Evolutionary conservation across 2,797 vertebrate genomes (phyloP), one percentile per base, ranked within the genome.

Genomic region (Clarias fuscus): DNA sequence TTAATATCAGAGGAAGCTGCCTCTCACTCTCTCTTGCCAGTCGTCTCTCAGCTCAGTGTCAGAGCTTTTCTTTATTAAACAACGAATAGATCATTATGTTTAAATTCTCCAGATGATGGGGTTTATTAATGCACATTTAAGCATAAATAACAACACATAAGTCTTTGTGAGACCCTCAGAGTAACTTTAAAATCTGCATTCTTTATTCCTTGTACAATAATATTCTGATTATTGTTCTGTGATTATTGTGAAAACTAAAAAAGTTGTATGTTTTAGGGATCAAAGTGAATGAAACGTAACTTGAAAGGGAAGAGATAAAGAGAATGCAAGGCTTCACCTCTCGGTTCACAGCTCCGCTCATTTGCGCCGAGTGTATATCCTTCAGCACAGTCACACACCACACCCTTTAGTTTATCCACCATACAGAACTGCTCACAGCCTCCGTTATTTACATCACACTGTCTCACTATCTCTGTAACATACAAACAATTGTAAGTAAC

Each of bases 371-470:
- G 96, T 43, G 2, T 92, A 53, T 98, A 98, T 58, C 97, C 97
- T 0, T 61, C 2, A 0, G 96, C 95, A 4, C 98, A 99, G 84
- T 90, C 93, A 15, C 98, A 99, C 83, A 91, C 76, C 1, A 93
- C 91, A n/a, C 84, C 94, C 7, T 90, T 86, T 0, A 0, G 20
- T 0, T 90, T 65, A 67, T 93, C 86, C 4, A 94, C 92, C 77
- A 61, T 88, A 89, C 98, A 99, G 86, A 98, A 97, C 86, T 99
- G 98, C 86, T 94, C 94, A 90, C 98, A 99, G 13, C 95, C 96
- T 7, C 97, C 98, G 0, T 99, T 99, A 91, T 96, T 93, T 62
- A 94, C 64, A 0, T 81, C 85, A 90, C 96, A 96, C 90, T 92
- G 94, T 71, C 92, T 93, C 65, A 24, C 24, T 30, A 94, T 7